These are phyloP conservation scores for Frieseomelitta varia DNA, from an alignment of 1,140 invertebrate species.

Conservation along the genomic window DNA sequence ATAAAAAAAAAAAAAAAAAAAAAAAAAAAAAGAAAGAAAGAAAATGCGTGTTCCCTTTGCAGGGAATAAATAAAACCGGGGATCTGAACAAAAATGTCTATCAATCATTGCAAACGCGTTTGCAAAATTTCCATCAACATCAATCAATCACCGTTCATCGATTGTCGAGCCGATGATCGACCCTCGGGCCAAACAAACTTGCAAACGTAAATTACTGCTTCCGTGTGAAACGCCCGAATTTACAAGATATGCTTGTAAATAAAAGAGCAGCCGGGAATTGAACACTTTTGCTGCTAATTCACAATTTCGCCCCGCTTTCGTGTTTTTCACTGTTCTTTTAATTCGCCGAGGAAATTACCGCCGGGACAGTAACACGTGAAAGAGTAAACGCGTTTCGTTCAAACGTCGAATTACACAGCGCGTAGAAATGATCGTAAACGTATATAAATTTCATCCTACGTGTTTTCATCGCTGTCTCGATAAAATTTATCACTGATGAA, in stretches of 20 bases:
- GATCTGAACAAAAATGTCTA: neutral
- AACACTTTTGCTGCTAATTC: neutral
- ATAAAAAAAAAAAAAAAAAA: neutral
- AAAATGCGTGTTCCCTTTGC: neutral
- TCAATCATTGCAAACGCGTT: neutral
- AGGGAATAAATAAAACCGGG: neutral
- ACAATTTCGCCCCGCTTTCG: neutral
- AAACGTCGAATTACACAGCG: neutral
- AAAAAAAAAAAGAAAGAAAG: too few relatives aligned
- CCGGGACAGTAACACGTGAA: too few relatives aligned
- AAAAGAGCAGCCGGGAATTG: neutral
- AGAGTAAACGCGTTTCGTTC: too few relatives aligned
- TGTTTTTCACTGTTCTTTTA: neutral
- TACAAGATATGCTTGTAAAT: neutral
- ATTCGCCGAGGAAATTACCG: neutral
- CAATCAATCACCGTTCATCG: neutral
- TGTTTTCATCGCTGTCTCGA: neutral
- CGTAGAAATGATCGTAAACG: neutral
- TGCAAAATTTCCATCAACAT: conserved; percentile 1
- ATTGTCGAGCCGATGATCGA: neutral
- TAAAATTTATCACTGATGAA: neutral
- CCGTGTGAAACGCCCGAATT: neutral
- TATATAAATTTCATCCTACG: neutral
- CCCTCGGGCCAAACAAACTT: neutral
- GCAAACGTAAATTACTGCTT: neutral